Percentiles rank a stretch among this genome's conserved stretches.
phyloP scores from a whole-genome alignment of 2,888 invertebrate species.

The Hermaeophaga mercurialis region DNA sequence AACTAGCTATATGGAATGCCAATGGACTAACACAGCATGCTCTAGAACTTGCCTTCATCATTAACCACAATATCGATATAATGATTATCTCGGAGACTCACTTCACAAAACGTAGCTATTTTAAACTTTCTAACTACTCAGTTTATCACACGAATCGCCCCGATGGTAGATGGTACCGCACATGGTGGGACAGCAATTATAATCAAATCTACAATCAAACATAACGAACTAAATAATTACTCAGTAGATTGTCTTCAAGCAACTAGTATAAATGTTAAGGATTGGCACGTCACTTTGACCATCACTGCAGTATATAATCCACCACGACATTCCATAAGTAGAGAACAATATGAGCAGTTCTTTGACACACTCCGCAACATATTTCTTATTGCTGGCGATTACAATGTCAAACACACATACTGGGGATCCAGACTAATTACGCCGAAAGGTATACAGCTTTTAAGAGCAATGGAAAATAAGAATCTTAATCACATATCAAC shows the following conservation, averaged over 20 bases:
- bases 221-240: neutral
- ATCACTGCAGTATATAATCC: conserved; percentile 24
- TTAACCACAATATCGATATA: neutral
- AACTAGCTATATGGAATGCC: no score
- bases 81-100: neutral
- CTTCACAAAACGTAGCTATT: neutral
- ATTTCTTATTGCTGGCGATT: conserved; percentile 10
- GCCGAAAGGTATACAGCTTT: no score
- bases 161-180: neutral
- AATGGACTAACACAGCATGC: no score
- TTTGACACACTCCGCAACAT: neutral
- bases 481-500: no score
- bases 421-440: conserved; percentile 16
- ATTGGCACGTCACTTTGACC: neutral
- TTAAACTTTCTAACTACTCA: neutral
- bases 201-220: neutral
- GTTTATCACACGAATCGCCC: neutral
- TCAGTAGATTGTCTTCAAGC: no score
- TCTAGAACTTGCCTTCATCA: neutral
- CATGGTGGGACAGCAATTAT: neutral
- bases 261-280: neutral
- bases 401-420: conserved; percentile 10
- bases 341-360: neutral
- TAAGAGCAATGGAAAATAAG: neutral
- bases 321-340: neutral